Base-by-base conservation (phyloP, 2,113 vertebrate species). In the Hiodon tergisus region DNA sequence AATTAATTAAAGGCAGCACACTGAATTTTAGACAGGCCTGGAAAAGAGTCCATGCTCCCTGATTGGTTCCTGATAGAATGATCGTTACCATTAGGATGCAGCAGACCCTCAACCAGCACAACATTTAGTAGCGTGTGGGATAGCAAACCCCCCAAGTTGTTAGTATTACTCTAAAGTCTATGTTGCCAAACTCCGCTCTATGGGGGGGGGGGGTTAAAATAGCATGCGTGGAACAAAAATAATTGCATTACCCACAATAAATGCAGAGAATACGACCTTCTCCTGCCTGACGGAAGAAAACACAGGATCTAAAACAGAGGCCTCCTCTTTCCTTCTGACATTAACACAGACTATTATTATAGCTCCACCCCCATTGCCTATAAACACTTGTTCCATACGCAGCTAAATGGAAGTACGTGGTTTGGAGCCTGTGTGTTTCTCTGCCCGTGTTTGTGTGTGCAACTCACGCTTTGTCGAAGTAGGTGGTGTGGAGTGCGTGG, bases 401-500 rank as follows among this genome's bases (percentile, higher is more conserved):
- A 31, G 31, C 0, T 31, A 31, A 31, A 31, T 2, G 31, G 31
- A 31, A 31, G 31, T 31, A 31, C 31, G 31, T 31, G 31, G 31
- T 31, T 31, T 31, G 31, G 31, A 31, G 31, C 31, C 31, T 31
- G 31, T 31, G 31, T 31, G 31, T 31, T 31, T 31, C 31, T 31
- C 31, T 31, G 31, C 31, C 31, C 31, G 31, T 31, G 31, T 31
- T 31, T 31, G 31, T 31, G 31, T 31, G 31, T 31, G 31, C 2
- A 10, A 79, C 95, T 95, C 89, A 98, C 97, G 93, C 92, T 92
- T 97, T 98, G 87, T 98, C 95, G 0, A 95, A 98, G 90, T 96
- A 99, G 52, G 96, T 94, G 1, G 93, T 93, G 51, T 97, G 96
- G 46, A 95, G 91, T 2, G 95, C 84, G 78, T 95, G 94, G 14